Evolutionary conservation across 1,140 invertebrate species (phyloP), one percentile per base, ranked within the genome.

Genomic region (Teleogryllus occipitalis): DNA sequence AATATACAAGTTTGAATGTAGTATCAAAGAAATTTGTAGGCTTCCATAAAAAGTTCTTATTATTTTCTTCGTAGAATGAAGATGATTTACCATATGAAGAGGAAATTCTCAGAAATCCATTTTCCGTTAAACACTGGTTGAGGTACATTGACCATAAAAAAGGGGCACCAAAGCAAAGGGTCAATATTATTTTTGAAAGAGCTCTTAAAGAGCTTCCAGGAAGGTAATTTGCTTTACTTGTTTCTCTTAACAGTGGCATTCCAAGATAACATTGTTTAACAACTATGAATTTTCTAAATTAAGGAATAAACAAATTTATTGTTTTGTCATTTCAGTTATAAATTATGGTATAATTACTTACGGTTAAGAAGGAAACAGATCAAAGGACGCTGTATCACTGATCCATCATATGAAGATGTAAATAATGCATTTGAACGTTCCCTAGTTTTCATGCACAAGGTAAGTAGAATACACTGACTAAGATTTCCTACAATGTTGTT

Each of bases 361-460:
- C 93, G 93, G 83, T 89, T 96, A 74, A 88, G 96, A 82, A 89
- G 95, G 81, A 90, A 89, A 83, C 96, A 98, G 86, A 90, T 97
- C 18, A 93, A 94, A 85, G 92, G 92, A 0, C 89, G 91, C 77
- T 94, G 93, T 84, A 92, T 97, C 76, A 95, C 90, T 78, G 96
- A 98, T 88, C 91, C 94, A 10, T 89, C 90, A 54, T 98, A 93
- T 87, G 96, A 98, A 88, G 93, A 97, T 90, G 93, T 98, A 0
- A 98, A 98, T 84, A 98, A 97, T 89, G 94, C 95, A 14, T 99
- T 97, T 88, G 98, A 99, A 87, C 88, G 98, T 82, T 92, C 97
- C 6, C 87, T 99, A 5, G 97, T 99, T 0, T 99, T 98, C 85
- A 99, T 99, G 97, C 96, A 99, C 86, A 99, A 99, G 87, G 90